Evolutionary conservation across 1,140 invertebrate genomes (phyloP), one percentile per base, ranked within the genome.

Genomic region (Mercenaria mercenaria): DNA sequence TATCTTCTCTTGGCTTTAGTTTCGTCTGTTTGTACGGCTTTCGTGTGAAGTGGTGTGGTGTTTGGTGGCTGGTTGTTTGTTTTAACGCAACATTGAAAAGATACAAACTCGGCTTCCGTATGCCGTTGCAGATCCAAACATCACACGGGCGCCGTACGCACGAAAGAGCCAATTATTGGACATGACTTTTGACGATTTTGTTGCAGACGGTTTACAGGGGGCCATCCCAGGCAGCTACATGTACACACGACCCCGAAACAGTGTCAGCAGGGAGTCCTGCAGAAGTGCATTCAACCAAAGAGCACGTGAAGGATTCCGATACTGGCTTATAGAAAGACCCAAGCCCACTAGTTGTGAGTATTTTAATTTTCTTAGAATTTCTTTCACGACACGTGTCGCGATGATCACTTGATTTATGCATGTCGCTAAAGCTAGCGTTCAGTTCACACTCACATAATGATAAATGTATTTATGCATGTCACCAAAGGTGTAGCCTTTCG

Each of bases 311-410:
- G 93, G 93, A 4, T 95, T 95, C 92, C 77, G 93, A 50, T 95
- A 95, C 85, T 95, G 94, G 94, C 89, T 93, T 72, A 94, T 94
- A 56, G 91, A 95, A 34, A 91, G 91, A 87, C 94, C 94, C 26
- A 93, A 93, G 52, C 94, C 94, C 34, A 95, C 94, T 18, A 90
- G 56, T n/a, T 95, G 94, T 95, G 91, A 93, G 94, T 93, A 79
- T 26, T 50, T n/a, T n/a, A n/a, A n/a, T n/a, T n/a, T n/a, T 43
- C 52, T 61, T 47, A 1, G 1, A 69, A 6, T 26, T 69, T 3
- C 64, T 1, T 2, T 6, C 32, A 18, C 18, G 6, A 61, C 56
- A 61, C 56, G 26, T n/a, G n/a, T n/a, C n/a, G n/a, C n/a, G n/a
- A n/a, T n/a, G n/a, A 61, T 61, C 6, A 4, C n/a, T 23, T 61